Evolutionary conservation across 2,888 invertebrate species (phyloP).

Genomic region (Chydorus sphaericus): DNA sequence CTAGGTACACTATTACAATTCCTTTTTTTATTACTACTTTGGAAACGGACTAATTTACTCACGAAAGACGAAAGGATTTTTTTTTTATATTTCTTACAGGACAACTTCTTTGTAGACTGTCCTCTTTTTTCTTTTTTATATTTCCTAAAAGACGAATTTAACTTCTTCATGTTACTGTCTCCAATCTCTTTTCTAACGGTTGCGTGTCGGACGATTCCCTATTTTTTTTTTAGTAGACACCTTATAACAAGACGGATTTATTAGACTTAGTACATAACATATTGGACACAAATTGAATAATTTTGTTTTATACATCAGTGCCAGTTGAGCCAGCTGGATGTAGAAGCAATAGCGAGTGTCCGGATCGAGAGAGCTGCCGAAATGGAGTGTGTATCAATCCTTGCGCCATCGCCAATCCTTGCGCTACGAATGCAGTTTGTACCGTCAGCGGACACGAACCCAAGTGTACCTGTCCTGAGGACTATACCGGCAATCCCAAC

Average conservation of each 20-base stretch:
- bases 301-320: constrained; percentile 36
- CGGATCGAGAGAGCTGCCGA: constrained; percentile 60
- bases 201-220: not conserved
- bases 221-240: not conserved
- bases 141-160: not conserved
- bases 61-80: not conserved
- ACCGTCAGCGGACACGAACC: constrained; percentile 58
- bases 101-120: not conserved
- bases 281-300: not conserved
- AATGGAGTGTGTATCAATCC: constrained; percentile 60
- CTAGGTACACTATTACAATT: not conserved
- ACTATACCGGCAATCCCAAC: constrained; percentile 67
- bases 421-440: constrained; percentile 64
- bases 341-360: constrained; percentile 42
- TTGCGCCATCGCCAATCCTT: constrained; percentile 54
- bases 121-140: not conserved
- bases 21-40: not conserved
- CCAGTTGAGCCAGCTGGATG: constrained; percentile 19
- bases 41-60: not conserved
- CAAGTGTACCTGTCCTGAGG: constrained; percentile 56
- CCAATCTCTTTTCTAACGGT: too few species aligned
- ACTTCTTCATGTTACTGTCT: not conserved
- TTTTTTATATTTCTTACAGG: not conserved
- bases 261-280: not conserved
- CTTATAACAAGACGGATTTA: not conserved